Percentiles rank a stretch among this genome's conserved stretches.
These are phyloP conservation scores for Cavia porcellus DNA, from an alignment of 2,113 vertebrate genomes.

Conservation along the genomic window DNA sequence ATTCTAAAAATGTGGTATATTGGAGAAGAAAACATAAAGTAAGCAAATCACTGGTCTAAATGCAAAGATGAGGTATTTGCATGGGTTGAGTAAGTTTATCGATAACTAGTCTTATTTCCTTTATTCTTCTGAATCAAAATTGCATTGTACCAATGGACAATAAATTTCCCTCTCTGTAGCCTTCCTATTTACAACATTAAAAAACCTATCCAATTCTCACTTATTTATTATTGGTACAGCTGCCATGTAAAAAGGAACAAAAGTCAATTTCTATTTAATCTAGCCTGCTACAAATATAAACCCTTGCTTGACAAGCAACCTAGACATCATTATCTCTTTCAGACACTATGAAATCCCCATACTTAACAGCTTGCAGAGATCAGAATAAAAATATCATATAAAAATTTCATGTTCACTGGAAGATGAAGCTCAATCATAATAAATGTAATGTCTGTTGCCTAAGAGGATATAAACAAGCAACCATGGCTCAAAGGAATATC, in stretches of 20 bases:
- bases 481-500: background rate
- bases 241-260: background rate
- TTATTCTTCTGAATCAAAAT: background rate
- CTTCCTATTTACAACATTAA: conserved; percentile 53
- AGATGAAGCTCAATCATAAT: conserved; percentile 59
- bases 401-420: conserved; percentile 39
- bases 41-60: conserved; percentile 49
- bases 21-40: background rate
- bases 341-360: conserved; percentile 57
- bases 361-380: conserved; percentile 21
- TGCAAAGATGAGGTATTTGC: background rate
- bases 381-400: conserved; percentile 51
- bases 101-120: background rate
- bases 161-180: background rate
- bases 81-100: background rate
- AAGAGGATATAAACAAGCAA: conserved; percentile 34
- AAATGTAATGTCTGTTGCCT: conserved; percentile 39
- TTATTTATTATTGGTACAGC: conserved; percentile 46
- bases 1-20: background rate
- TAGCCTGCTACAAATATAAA: conserved; percentile 50
- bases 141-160: background rate
- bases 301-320: conserved; percentile 54
- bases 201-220: conserved; percentile 3
- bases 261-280: conserved; percentile 72
- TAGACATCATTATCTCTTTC: conserved; percentile 33